These are phyloP conservation scores for Electrona antarctica DNA, from an alignment of 2,113 vertebrate genomes.

Conservation along the genomic window DNA sequence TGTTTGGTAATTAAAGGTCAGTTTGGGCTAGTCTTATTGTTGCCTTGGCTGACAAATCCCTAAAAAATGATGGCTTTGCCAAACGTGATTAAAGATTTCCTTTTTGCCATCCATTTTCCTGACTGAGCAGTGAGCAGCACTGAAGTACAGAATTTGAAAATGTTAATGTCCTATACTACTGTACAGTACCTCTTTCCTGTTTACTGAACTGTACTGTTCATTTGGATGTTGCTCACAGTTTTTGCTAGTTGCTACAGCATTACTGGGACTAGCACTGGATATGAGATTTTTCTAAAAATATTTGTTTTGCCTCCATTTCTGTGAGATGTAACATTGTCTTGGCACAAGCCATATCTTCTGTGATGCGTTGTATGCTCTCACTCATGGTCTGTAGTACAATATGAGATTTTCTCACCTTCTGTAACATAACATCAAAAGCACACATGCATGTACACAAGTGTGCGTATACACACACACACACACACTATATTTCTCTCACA, in stretches of 20 bases:
- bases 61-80: constrained; percentile 67
- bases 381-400: constrained; percentile 22
- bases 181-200: neutral
- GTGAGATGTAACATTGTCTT: neutral
- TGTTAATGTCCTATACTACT: neutral
- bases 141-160: constrained; percentile 51
- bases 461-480: neutral
- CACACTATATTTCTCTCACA: constrained; percentile 33
- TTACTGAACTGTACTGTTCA: constrained; percentile 33
- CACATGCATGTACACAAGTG: neutral
- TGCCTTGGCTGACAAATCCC: constrained; percentile 63
- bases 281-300: no score
- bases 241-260: neutral
- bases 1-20: constrained; percentile 84
- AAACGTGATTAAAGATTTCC: constrained; percentile 76
- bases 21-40: constrained; percentile 70
- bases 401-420: constrained; percentile 45
- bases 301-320: neutral
- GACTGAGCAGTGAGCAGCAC: constrained; percentile 28
- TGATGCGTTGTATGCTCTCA: constrained; percentile 34
- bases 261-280: neutral
- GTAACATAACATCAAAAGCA: constrained; percentile 44
- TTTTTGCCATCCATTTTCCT: constrained; percentile 74
- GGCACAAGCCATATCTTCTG: constrained; percentile 3
- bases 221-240: constrained; percentile 24